Percentiles rank a stretch among this genome's conserved stretches.
phyloP scores from a whole-genome alignment of 2,113 vertebrate species.

The Mellivora capensis region DNA sequence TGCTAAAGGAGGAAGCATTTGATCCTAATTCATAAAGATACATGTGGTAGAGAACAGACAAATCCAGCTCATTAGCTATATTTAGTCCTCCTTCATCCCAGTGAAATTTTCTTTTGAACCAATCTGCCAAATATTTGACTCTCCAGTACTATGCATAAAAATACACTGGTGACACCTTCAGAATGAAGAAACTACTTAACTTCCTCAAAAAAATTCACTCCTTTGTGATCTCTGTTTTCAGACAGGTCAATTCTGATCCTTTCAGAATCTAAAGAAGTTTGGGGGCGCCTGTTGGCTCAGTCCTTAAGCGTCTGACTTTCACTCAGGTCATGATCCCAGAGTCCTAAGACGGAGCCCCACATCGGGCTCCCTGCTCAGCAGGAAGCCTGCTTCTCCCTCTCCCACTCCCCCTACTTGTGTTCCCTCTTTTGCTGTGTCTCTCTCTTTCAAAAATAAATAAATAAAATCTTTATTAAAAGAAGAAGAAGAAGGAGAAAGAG shows the following conservation, averaged over 20 bases:
- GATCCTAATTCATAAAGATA: neutral
- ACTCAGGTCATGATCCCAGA: too few species aligned
- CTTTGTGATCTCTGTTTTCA: neutral
- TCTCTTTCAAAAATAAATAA: too few species aligned
- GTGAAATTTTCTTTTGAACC: slow-evolving; percentile 25
- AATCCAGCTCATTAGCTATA: neutral
- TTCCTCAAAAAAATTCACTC: slow-evolving; percentile 2
- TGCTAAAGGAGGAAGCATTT: neutral
- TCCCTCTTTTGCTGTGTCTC: too few species aligned
- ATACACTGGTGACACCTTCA: neutral
- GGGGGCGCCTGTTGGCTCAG: too few species aligned
- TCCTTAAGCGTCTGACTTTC: too few species aligned
- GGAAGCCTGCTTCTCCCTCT: too few species aligned
- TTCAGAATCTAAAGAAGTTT: neutral
- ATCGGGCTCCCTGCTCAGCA: too few species aligned
- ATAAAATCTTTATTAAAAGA: too few species aligned
- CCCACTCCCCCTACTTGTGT: too few species aligned
- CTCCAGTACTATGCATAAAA: slow-evolving; percentile 17
- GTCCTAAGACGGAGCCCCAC: too few species aligned
- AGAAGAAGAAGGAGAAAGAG: too few species aligned
- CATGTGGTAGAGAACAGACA: neutral
- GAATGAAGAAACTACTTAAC: neutral
- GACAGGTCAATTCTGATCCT: neutral
- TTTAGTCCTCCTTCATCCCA: neutral
- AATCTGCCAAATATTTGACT: slow-evolving; percentile 31